Evolutionary conservation across 2,113 vertebrate species (phyloP), one percentile per base, ranked within the genome.

Genomic region (Phoenicopterus ruber): DNA sequence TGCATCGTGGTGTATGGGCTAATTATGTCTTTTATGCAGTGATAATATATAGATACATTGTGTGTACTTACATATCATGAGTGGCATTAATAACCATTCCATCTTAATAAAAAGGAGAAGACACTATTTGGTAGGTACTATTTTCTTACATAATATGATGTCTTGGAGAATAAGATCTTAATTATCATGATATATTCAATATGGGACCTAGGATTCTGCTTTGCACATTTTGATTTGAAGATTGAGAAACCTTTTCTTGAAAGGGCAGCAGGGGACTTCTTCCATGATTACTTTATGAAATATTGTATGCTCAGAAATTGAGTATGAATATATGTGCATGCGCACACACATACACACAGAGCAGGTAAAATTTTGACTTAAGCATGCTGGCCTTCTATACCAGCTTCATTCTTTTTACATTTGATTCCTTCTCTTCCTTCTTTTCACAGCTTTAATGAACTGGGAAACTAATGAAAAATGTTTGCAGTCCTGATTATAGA

Each of bases 211-310:
- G 52, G 82, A 79, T 86, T 95, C 63, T 69, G 17, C 59, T 81
- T 94, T 88, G 66, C 67, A 77, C 40, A 58, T 96, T 97, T 94
- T 95, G 70, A 86, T 96, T 94, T 94, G 94, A 95, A 92, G 74
- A 95, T n/a, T 9, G 24, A 95, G 80, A 97, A 47, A 34, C 59
- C 13, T 92, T 86, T 90, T 72, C n/a, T 86, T 76, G 38, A 67
- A 91, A 63, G 32, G 26, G 20, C 2, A 7, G 13, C n/a, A 87
- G 32, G 32, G 11, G 40, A 59, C 57, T 85, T 94, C 77, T 97
- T 95, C 59, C 76, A 10, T 91, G 89, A 94, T 97, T 95, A 80
- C 84, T 97, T 97, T 95, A 76, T 93, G 74, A 97, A 97, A 97
- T 96, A 93, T 50, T 92, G 46, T 85, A 71, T 77, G 49, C 66